Evolutionary conservation across 2,888 invertebrate species (phyloP), one percentile per base, ranked within the genome.

Genomic region (Pyrochroa serraticornis): DNA sequence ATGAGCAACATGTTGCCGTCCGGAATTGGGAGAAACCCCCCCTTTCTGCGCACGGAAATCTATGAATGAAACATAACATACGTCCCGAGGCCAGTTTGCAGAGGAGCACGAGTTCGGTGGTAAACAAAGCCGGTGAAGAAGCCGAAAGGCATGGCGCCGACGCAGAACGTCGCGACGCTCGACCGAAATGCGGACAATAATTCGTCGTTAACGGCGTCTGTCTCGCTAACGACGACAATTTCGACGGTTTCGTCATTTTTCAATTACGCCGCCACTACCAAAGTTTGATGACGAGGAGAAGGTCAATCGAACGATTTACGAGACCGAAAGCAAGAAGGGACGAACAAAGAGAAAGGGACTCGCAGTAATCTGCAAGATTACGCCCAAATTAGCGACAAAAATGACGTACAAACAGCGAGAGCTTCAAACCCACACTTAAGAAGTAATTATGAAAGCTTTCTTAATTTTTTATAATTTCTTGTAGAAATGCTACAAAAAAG

Each of bases 1-100:
- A 45, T 57, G 60, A 69, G 71, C 71, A 72, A 72, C 72, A 69
- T 65, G 71, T 71, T 66, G 70, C 66, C 54, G 65, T 54, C 60
- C 50, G 54, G 59, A 62, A 62, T 65, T 63, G 43, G 36, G 56
- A 45, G 48, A 51, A 55, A 57, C 62, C 62, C 62, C 63, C 54
- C 64, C 59, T 54, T n/a, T 56, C 58, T 61, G 65, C 66, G 67
- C 66, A 61, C 64, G 58, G 62, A 64, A 68, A 69, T 68, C 67
- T 65, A 70, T 72, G 72, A 72, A 72, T 72, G 72, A 68, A 72
- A 71, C 70, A 68, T 68, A 64, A 62, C 62, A 66, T 61, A 64
- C 58, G 55, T 42, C 55, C 58, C 49, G 38, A 47, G 48, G 53
- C 49, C 46, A 41, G 56, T 46, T 9, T 13, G 13, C 12, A 31